These are phyloP conservation scores for Antrozous pallidus DNA, from an alignment of 2,797 vertebrate genomes.

Conservation along the genomic window DNA sequence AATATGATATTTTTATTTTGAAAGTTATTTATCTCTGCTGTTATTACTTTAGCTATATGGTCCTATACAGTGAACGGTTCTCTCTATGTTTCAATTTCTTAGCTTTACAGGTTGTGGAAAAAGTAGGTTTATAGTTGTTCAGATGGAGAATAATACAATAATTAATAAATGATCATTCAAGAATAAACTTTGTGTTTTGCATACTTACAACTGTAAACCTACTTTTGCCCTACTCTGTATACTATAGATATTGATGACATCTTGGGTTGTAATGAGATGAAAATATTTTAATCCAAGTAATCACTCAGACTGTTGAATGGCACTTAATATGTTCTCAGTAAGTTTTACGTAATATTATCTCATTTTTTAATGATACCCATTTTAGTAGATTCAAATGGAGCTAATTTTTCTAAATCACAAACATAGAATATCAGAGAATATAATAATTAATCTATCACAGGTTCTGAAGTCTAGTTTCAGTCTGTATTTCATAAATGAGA, in stretches of 20 bases:
- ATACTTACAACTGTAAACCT: neutral
- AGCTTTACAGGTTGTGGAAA: neutral
- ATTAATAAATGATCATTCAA: neutral
- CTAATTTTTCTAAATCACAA: neutral
- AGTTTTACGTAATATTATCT: neutral
- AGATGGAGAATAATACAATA: neutral
- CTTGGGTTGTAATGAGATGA: neutral
- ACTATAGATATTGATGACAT: rapidly evolving
- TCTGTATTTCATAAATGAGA: neutral
- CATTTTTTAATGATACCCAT: neutral
- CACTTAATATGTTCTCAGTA: neutral
- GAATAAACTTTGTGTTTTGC: neutral
- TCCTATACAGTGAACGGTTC: neutral
- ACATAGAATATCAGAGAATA: neutral
- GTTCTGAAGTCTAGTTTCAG: neutral
- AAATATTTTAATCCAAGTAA: neutral
- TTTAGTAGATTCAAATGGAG: neutral
- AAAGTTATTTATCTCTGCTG: neutral
- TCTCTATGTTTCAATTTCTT: neutral
- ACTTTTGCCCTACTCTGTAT: neutral
- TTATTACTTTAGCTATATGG: neutral
- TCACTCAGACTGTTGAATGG: neutral
- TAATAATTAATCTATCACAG: neutral
- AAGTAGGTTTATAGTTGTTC: neutral
- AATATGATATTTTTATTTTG: neutral